Conservation (phyloP, 2,113 vertebrate species). For the Calonectris borealis region DNA sequence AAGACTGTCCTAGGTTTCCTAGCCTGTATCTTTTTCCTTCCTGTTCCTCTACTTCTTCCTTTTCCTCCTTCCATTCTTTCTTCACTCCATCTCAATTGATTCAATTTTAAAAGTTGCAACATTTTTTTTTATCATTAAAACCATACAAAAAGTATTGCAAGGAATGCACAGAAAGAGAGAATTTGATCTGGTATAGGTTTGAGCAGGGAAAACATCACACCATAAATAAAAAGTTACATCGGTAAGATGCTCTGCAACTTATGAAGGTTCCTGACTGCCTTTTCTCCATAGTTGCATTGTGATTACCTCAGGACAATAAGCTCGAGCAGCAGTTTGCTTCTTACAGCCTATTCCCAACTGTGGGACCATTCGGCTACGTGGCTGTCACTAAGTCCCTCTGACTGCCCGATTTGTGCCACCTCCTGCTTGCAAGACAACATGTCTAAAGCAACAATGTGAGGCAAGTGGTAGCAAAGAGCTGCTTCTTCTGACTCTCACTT, state of each 20-base stretch:
- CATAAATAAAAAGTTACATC: background rate
- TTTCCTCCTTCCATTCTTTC: background rate
- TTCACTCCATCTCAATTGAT: background rate
- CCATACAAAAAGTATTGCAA: fast-evolving
- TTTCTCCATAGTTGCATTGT: fast-evolving
- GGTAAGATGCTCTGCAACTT: background rate
- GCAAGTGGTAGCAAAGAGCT: background rate
- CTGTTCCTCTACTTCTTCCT: background rate
- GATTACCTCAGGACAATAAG: background rate
- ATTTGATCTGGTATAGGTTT: background rate
- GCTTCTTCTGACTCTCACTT: background rate
- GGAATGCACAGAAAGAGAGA: background rate
- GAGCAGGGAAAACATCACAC: background rate
- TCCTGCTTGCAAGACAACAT: background rate
- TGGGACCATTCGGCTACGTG: background rate
- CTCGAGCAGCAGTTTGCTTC: background rate
- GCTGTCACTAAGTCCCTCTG: background rate
- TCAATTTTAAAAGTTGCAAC: background rate
- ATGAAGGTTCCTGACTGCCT: background rate
- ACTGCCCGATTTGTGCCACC: background rate
- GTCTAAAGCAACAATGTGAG: background rate
- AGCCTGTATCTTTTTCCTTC: too few species aligned
- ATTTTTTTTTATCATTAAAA: background rate
- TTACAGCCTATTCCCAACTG: background rate
- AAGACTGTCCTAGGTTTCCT: background rate